Evolutionary conservation across 2,888 invertebrate genomes (phyloP).

Genomic region (Agrilus biguttatus): DNA sequence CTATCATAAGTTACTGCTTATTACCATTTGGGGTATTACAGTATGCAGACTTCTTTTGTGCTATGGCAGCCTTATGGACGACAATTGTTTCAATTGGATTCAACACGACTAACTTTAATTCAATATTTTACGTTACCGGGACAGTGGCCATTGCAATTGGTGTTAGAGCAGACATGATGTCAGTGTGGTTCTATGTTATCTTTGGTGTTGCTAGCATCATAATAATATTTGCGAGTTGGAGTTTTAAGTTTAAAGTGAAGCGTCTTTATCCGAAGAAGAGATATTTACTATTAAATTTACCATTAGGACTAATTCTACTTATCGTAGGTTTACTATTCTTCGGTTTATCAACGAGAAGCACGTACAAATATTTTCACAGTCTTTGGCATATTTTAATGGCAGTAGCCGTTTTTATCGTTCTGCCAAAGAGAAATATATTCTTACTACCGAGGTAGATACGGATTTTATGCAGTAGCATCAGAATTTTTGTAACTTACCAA

Average conservation of each 20-base stretch:
- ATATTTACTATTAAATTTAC: conserved; percentile 48
- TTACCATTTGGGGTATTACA: conserved; percentile 62
- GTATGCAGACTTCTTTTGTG: conserved; percentile 81
- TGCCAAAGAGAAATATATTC: conserved; percentile 54
- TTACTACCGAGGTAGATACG: conserved; percentile 15
- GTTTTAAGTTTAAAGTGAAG: conserved; percentile 44
- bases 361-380: conserved; percentile 81
- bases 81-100: conserved; percentile 76
- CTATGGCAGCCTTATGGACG: conserved; percentile 77
- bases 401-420: conserved; percentile 60
- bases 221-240: conserved; percentile 60
- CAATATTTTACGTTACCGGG: conserved; percentile 57
- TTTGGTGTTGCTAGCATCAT: conserved; percentile 57
- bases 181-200: conserved; percentile 61
- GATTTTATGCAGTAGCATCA: too few relatives aligned
- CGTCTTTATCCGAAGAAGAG: conserved; percentile 45
- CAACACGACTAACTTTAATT: conserved; percentile 41
- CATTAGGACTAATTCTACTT: conserved; percentile 56
- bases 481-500: too few relatives aligned
- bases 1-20: conserved; percentile 64
- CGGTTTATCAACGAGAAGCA: conserved; percentile 71
- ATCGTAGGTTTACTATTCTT: conserved; percentile 61
- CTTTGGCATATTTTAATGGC: conserved; percentile 82
- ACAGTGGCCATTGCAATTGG: conserved; percentile 66
- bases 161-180: conserved; percentile 69